Base-by-base conservation (phyloP, 2,888 invertebrate genomes). In the Acleris literana region DNA sequence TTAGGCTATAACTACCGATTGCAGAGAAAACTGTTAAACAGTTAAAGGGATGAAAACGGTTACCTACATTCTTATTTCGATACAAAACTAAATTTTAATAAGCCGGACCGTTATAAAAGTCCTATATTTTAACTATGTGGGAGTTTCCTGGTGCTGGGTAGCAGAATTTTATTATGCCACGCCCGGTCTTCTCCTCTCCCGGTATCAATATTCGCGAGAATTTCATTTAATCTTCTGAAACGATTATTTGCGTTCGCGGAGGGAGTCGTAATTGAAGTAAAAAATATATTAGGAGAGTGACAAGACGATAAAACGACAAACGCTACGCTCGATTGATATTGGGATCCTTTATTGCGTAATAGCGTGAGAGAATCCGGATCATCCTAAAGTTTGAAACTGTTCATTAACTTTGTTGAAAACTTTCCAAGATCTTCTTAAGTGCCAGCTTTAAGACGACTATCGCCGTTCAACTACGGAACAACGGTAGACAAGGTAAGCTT, bases 271-370 rank as follows among this genome's bases (percentile, higher is more conserved):
- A 87, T 88, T 85, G 85, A 86, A 86, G 85, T 84, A 85, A 84
- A 83, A 82, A 85, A 87, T 43, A 65, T 85, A 87, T 85, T 84
- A 85, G 84, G 83, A 84, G 83, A 86, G 83, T 85, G 86, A 88
- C 86, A 86, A 88, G 87, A 87, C 86, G 86, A 87, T 88, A 87
- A 88, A 88, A 87, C 83, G 88, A 85, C 86, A 86, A 87, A 84
- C 84, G 86, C 82, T 85, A 83, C 86, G 85, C 81, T 81, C 83
- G 84, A 85, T 84, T 86, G 85, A 86, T 87, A 87, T 87, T 87
- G 81, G 81, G 82, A 80, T 85, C 84, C 84, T 86, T 87, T 85
- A 87, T 81, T 82, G 82, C 80, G 85, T 85, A 85, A 85, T 85
- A 82, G 79, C 84, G 80, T 76, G 79, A 83, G 78, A 76, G 80